Percentiles rank a stretch among this genome's conserved stretches.
phyloP scores from a whole-genome alignment of 2,113 vertebrate species.

The Zosterops hypoxanthus region DNA sequence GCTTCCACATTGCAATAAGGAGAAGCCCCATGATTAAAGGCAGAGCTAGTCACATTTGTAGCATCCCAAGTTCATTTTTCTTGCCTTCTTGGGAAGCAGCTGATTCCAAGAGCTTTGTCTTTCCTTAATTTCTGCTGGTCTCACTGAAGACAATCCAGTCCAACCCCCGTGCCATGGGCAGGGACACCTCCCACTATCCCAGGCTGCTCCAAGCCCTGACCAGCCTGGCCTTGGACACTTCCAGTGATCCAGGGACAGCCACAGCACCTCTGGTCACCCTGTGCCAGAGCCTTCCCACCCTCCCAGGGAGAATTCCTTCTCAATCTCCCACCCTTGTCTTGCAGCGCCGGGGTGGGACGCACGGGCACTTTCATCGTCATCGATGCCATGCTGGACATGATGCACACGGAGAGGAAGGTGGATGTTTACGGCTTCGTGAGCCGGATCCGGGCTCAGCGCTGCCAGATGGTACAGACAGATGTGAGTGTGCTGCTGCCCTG shows the following conservation, averaged over 20 bases:
- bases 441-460: conserved; percentile 94
- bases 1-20: rapidly evolving
- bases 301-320: not conserved
- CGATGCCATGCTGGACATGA: conserved; percentile 99
- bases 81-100: not conserved
- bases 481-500: conserved; percentile 72
- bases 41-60: not conserved
- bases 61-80: not conserved
- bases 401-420: conserved; percentile 92
- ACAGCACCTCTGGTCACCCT: not conserved
- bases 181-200: not conserved
- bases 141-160: not conserved
- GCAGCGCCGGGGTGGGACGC: conserved; percentile 92
- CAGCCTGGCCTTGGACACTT: not conserved
- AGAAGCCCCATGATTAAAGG: not conserved
- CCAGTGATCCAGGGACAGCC: not conserved
- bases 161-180: not conserved
- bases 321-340: not conserved
- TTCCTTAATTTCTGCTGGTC: not conserved
- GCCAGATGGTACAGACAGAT: conserved; percentile 99
- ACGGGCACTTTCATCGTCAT: conserved; percentile 98
- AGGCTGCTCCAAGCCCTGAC: rapidly evolving
- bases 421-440: conserved; percentile 97
- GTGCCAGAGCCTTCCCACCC: rapidly evolving
- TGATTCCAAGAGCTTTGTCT: not conserved